Conservation (phyloP, 2,888 invertebrate genomes). For the Alsophila aescularia region DNA sequence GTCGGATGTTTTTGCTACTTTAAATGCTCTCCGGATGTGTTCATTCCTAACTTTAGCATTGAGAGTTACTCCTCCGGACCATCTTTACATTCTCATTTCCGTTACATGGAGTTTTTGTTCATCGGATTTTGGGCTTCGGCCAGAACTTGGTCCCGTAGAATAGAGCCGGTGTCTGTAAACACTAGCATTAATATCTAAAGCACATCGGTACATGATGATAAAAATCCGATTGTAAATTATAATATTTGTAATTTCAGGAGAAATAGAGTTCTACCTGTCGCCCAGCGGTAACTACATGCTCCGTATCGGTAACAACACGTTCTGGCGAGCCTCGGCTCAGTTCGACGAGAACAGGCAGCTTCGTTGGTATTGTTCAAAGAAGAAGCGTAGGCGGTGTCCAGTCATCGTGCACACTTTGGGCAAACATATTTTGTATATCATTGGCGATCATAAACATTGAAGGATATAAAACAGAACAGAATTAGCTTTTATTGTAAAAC, state of each 20-base stretch:
- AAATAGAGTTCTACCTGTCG: background rate
- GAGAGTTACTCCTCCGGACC: no score
- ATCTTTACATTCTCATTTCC: no score
- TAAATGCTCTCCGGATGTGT: no score
- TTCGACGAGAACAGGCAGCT: background rate
- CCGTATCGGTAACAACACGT: background rate
- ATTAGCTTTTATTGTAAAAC: no score
- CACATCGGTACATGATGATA: no score
- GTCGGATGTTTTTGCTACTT: no score
- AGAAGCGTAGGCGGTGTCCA: background rate
- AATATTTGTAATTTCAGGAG: background rate
- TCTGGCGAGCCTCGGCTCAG: background rate
- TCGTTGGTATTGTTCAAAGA: conserved; percentile 1
- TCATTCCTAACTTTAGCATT: no score
- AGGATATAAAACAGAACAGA: background rate
- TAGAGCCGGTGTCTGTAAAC: no score
- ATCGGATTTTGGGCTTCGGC: no score
- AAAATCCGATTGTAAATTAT: background rate
- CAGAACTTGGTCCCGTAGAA: no score
- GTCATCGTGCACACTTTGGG: background rate
- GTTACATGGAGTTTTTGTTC: no score
- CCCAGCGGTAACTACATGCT: background rate
- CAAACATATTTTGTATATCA: background rate
- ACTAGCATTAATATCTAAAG: no score
- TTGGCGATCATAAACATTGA: background rate